Evolutionary conservation across 1,140 invertebrate species (phyloP).

Genomic region (Hypothenemus hampei): DNA sequence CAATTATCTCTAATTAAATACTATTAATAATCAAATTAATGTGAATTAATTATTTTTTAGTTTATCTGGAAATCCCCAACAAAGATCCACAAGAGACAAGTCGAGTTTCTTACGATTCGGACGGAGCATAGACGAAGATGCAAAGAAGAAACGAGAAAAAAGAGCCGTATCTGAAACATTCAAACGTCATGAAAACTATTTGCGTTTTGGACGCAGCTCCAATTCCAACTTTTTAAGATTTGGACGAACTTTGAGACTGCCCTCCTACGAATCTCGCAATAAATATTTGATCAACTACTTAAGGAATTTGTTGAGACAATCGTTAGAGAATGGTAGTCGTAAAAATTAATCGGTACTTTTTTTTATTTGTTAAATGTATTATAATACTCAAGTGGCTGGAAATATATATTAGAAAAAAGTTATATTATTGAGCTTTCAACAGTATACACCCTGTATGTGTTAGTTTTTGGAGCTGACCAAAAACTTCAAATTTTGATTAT

Average conservation of each 20-base stretch:
- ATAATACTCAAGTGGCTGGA: conserved; percentile 2
- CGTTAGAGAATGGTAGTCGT: not conserved
- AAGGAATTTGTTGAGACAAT: conserved; percentile 7
- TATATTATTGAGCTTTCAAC: no score
- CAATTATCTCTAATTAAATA: not conserved
- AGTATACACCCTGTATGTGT: no score
- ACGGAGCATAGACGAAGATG: conserved; percentile 11
- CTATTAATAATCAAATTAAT: not conserved
- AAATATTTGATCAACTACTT: conserved; percentile 3
- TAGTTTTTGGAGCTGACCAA: no score
- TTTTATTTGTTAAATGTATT: not conserved
- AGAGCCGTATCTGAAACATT: conserved; percentile 2
- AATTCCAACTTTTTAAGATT: conserved; percentile 30
- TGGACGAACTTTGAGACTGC: conserved; percentile 9
- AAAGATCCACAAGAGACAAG: conserved; percentile 16
- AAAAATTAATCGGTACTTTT: not conserved
- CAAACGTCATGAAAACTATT: conserved; percentile 22
- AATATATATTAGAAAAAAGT: no score
- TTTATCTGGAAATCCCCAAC: conserved; percentile 11
- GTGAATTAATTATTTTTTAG: not conserved
- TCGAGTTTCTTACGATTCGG: conserved; percentile 27
- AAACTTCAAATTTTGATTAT: no score
- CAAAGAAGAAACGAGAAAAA: conserved; percentile 16
- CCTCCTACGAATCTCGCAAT: not conserved
- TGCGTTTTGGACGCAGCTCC: conserved; percentile 27